A percentile compares a stretch with the other conserved stretches of the same genome.
Conservation (phyloP, 2,888 invertebrate genomes). For the Trichogramma evanescens region DNA sequence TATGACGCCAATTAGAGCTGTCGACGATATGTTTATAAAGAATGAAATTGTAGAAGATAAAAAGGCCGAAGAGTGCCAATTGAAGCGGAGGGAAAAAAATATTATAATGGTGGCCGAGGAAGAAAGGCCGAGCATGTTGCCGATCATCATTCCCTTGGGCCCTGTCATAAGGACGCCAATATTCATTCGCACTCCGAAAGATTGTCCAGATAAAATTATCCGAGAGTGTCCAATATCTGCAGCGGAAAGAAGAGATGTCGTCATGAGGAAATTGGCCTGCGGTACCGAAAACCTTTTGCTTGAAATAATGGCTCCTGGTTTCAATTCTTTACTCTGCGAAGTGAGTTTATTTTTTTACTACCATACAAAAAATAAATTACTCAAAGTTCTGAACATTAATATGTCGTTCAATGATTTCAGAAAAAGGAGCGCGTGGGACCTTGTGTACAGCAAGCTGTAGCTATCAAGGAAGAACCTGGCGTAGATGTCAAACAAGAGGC, state of each 20-base stretch:
- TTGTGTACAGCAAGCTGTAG: too few relatives aligned
- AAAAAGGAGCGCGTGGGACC: too few relatives aligned
- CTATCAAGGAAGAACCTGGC: too few relatives aligned
- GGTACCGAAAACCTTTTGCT: conserved; percentile 36
- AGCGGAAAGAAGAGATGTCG: conserved; percentile 23
- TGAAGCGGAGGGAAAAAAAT: conserved; percentile 2
- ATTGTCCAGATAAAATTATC: conserved; percentile 28
- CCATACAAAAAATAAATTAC: not conserved
- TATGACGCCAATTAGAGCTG: conserved; percentile 38
- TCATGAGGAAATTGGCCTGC: conserved; percentile 30
- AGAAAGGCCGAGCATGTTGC: conserved; percentile 28
- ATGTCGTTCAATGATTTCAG: not conserved
- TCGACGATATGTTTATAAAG: conserved; percentile 36
- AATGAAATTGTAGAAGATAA: conserved; percentile 25
- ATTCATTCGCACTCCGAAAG: conserved; percentile 19
- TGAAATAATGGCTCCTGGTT: conserved; percentile 34
- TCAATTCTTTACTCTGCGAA: conserved; percentile 9
- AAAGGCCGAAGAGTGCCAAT: conserved; percentile 20
- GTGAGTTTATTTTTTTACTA: not conserved
- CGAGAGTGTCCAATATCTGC: conserved; percentile 26
- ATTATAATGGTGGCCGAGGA: conserved; percentile 2
- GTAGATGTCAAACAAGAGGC: too few relatives aligned
- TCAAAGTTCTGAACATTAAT: not conserved
- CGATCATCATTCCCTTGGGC: conserved; percentile 37
- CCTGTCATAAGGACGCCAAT: conserved; percentile 38